phyloP scores from a whole-genome alignment of 1,140 invertebrate genomes.

The Conus betulinus region DNA sequence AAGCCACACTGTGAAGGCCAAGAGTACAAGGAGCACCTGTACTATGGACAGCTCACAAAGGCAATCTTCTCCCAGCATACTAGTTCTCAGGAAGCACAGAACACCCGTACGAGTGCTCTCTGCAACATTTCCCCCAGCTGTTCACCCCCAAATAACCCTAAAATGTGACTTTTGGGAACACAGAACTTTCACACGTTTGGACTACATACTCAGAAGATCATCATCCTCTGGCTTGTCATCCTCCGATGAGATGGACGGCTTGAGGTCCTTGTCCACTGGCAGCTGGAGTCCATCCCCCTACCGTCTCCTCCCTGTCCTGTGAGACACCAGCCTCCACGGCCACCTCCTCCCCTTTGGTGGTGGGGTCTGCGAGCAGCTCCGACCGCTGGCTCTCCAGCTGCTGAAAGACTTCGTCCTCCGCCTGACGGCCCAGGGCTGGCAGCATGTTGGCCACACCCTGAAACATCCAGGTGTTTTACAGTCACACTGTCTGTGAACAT shows the following conservation, averaged over 20 bases:
- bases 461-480: neutral
- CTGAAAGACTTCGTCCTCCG: constrained; percentile 22
- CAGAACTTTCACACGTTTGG: neutral
- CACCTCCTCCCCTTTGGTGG: constrained; percentile 4
- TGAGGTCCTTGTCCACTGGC: constrained; percentile 44
- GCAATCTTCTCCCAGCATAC: too few relatives aligned
- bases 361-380: neutral
- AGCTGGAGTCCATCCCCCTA: constrained; percentile 36
- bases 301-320: constrained; percentile 33
- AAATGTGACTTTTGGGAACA: neutral
- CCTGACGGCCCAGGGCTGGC: neutral
- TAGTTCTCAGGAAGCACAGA: too few relatives aligned
- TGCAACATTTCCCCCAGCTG: too few relatives aligned
- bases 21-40: too few relatives aligned
- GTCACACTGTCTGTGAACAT: too few relatives aligned
- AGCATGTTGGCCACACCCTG: constrained; percentile 9
- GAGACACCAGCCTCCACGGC: neutral
- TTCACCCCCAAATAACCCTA: neutral
- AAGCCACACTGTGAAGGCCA: too few relatives aligned
- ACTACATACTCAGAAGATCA: constrained; percentile 64
- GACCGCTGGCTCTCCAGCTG: neutral
- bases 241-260: constrained; percentile 59
- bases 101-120: too few relatives aligned
- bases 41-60: too few relatives aligned
- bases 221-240: constrained; percentile 69